Evolutionary conservation across 2,113 vertebrate genomes (phyloP), one percentile per base, ranked within the genome.

Genomic region (Rhinichthys klamathensis): DNA sequence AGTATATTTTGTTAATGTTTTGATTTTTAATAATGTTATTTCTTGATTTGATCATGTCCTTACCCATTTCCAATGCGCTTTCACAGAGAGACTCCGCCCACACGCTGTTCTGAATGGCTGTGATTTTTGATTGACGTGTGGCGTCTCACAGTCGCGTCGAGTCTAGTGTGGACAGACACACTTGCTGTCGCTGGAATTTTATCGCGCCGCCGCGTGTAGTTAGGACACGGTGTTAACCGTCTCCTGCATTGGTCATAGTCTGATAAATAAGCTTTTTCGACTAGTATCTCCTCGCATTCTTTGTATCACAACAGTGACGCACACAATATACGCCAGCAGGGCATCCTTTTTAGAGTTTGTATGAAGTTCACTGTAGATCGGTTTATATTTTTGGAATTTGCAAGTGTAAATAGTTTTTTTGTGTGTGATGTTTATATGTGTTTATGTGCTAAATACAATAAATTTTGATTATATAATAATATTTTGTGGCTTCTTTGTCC

Each of bases 391-490:
- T 82, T 86, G 25, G 63, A 69, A 74, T 74, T 70, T 81, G 79
- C 65, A 85, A 87, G 15, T 87, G 88, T 89, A 89, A 84, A 89
- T 89, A 89, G 76, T 87, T 81, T 87, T 67, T 30, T 56, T 56
- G 41, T 16, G 3, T 72, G 38, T 84, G 75, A 88, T 60, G 25
- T 82, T 86, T 86, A 80, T 84, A 88, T 86, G 76, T 84, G 88
- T 84, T 87, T 87, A 84, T 82, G 46, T 82, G 56, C 77, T 81
- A 67, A 87, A 89, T 85, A 74, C 70, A 86, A 88, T 82, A 85
- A 6, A 79, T 56, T 84, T 61, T 65, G 18, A 79, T 83, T 87
- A 67, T n/a, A 35, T 73, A 32, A 73, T 70, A 32, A 27, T 61
- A 12, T 8, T 5, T 38, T 61, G 41, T 70, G 67, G 38, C 27